Evolutionary conservation across 2,113 vertebrate species (phyloP), one percentile per base, ranked within the genome.

Genomic region (Hemiscyllium ocellatum): DNA sequence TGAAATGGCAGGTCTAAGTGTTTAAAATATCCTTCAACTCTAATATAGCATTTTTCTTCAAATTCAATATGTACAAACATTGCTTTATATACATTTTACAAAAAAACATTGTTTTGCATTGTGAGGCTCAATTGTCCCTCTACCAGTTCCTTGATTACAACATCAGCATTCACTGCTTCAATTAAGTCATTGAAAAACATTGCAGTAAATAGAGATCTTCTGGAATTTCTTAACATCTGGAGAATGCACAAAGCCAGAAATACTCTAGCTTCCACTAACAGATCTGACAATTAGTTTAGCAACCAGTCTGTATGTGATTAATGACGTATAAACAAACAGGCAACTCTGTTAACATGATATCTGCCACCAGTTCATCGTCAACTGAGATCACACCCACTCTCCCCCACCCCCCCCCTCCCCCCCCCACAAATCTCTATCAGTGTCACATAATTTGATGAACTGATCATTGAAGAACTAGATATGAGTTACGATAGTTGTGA

Each of bases 261-360:
- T 93, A 24, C 61, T 93, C n/a, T 66, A n/a, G 13, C 61, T 37
- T 93, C 89, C 89, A 93, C 61, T 22, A 93, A 68, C 61, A 66
- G 33, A 20, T 17, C 61, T 93, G 89, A 65, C 61, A 93, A 93
- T 66, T 93, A 66, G 61, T 93, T 93, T 93, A 66, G n/a, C 61
- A 37, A 93, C 61, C 17, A 10, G 19, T 8, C 87, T 65, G 33
- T 15, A 24, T 42, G 33, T n/a, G 37, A 68, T 37, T 19, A 65
- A 65, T 56, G 12, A 90, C 17, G 19, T 66, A 17, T 93, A 93
- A 93, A 93, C 61, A 93, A 93, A 24, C 33, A 93, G n/a, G 72
- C 61, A 93, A 68, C 19, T 68, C 37, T 42, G 89, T 66, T 68
- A 66, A 93, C 61, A 66, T 66, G 61, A 61, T 19, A 52, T 56